phyloP scores from a whole-genome alignment of 2,113 vertebrate genomes.

The Anser cygnoides region DNA sequence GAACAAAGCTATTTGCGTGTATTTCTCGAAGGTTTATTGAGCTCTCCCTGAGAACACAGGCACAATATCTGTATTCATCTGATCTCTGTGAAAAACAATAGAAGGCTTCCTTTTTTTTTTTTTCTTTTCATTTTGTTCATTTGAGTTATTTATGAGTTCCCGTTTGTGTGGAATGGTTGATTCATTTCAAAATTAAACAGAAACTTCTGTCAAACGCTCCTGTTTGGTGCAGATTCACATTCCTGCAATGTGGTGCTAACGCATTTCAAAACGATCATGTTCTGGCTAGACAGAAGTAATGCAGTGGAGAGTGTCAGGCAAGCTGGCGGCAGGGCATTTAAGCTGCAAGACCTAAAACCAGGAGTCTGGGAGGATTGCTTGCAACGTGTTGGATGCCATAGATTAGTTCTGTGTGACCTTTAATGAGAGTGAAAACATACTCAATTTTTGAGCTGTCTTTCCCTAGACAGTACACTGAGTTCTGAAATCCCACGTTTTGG shows the following conservation, averaged over 20 bases:
- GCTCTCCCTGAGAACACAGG: neutral
- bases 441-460: constrained; percentile 13
- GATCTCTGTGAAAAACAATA: neutral
- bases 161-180: neutral
- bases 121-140: neutral
- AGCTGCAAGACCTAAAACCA: neutral
- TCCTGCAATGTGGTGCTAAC: neutral
- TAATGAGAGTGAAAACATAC: neutral
- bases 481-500: neutral
- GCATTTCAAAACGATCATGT: neutral
- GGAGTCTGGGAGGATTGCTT: neutral
- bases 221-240: neutral
- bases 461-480: neutral
- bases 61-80: neutral
- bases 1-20: neutral
- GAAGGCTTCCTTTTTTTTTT: neutral
- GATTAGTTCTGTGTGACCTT: constrained; percentile 15
- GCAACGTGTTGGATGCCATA: neutral
- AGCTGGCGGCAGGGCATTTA: neutral
- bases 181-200: neutral
- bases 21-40: neutral
- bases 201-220: neutral
- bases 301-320: fast-evolving
- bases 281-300: neutral
- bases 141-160: constrained; percentile 18